A percentile compares a stretch with the other conserved stretches of the same genome.
Evolutionary conservation across 2,888 invertebrate species (phyloP).

Genomic region (Pinctada fucata): DNA sequence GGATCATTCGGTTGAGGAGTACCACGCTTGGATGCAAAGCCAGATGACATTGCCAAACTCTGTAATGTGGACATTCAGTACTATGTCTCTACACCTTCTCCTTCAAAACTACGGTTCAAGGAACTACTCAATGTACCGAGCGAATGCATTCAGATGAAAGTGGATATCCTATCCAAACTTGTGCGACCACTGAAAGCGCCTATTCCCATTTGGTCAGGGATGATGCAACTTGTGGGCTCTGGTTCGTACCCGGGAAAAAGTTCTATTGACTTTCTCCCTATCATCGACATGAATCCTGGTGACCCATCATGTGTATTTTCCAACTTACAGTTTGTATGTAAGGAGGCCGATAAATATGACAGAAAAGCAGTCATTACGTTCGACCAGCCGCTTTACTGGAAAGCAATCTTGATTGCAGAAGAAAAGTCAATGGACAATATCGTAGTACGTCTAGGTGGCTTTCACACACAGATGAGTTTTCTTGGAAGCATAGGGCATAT

Average conservation of each 20-base stretch:
- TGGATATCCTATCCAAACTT: background rate
- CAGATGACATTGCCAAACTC: background rate
- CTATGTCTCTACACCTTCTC: background rate
- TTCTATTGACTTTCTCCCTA: constrained; percentile 43
- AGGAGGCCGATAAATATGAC: constrained; percentile 27
- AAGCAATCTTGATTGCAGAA: constrained; percentile 26
- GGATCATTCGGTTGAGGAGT: background rate
- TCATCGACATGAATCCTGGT: constrained; percentile 53
- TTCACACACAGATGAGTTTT: constrained; percentile 49
- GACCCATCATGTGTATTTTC: constrained; percentile 49
- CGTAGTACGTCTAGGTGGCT: constrained; percentile 36
- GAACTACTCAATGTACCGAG: background rate
- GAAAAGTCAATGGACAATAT: constrained; percentile 21
- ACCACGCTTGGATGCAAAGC: background rate
- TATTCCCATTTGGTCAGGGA: background rate
- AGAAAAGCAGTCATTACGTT: constrained; percentile 45
- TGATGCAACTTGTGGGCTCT: background rate
- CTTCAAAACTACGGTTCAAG: background rate
- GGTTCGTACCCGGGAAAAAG: constrained; percentile 3
- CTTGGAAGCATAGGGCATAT: constrained; percentile 49
- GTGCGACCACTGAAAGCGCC: background rate
- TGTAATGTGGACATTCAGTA: background rate
- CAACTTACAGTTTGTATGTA: constrained; percentile 44
- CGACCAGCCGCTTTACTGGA: constrained; percentile 55
- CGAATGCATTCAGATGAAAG: background rate